Percentiles rank a stretch among this genome's conserved stretches.
phyloP scores from a whole-genome alignment of 35 echinoderm and acorn worm genomes.

The Lytechinus variegatus region DNA sequence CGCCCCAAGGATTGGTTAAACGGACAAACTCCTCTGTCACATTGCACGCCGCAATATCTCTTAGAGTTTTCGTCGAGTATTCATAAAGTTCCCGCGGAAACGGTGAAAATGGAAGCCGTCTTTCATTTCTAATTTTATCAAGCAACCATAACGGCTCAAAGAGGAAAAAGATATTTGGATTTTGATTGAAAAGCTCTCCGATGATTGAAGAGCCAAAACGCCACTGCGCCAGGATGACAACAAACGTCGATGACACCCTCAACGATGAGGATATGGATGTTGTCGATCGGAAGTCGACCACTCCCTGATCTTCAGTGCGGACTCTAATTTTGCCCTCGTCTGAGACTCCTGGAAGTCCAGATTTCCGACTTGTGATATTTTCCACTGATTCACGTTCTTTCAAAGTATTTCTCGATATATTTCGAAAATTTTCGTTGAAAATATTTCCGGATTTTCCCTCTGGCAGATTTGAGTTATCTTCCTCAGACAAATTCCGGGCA shows the following conservation, averaged over 20 bases:
- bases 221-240: slow-evolving; percentile 72
- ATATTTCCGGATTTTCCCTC: neutral
- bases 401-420: no score
- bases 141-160: slow-evolving; percentile 71
- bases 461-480: no score
- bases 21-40: neutral
- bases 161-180: slow-evolving; percentile 70
- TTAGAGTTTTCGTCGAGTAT: neutral
- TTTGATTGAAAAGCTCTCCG: slow-evolving; percentile 90
- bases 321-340: neutral
- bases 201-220: slow-evolving; percentile 77
- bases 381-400: neutral
- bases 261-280: neutral
- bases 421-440: neutral
- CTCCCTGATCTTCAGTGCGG: neutral
- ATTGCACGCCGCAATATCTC: neutral
- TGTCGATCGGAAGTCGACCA: neutral
- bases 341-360: neutral
- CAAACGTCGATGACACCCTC: neutral
- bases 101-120: neutral
- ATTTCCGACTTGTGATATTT: neutral
- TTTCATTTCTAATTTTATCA: neutral
- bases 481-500: no score
- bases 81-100: neutral
- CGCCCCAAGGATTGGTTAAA: neutral